Conservation (phyloP, 2,888 invertebrate species). For the Spisula solida region DNA sequence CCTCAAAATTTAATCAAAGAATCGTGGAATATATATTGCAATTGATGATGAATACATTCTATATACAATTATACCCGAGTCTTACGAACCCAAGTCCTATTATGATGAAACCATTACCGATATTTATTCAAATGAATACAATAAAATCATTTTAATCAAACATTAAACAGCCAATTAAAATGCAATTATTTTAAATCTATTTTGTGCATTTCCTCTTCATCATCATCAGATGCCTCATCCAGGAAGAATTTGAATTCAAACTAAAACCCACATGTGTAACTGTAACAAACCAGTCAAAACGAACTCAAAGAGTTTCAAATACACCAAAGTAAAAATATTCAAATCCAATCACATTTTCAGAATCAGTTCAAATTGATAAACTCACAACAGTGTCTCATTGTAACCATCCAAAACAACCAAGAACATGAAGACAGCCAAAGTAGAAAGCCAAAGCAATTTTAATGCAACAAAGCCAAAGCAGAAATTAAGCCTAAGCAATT, state of each 20-base stretch:
- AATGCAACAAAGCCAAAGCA: neutral
- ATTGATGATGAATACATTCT: too few relatives aligned
- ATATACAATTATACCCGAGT: too few relatives aligned
- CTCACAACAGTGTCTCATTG: too few relatives aligned
- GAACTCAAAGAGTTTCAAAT: neutral
- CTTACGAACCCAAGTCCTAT: too few relatives aligned
- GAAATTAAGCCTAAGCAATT: too few relatives aligned
- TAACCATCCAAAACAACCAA: too few relatives aligned
- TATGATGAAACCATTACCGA: neutral
- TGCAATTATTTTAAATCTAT: neutral
- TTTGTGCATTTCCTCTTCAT: neutral
- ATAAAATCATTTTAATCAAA: neutral
- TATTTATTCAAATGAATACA: neutral
- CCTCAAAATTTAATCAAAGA: neutral
- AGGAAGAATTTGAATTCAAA: neutral
- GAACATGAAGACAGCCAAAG: too few relatives aligned
- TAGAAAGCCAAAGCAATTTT: too few relatives aligned
- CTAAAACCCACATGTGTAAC: neutral
- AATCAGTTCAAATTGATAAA: too few relatives aligned
- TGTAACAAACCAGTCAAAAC: neutral
- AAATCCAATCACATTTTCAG: too few relatives aligned
- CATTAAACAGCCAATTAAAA: neutral
- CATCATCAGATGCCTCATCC: too few relatives aligned
- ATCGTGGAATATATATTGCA: neutral
- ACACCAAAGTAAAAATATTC: neutral